phyloP scores from a whole-genome alignment of 2,888 invertebrate genomes.

The Anoplius nigerrimus region DNA sequence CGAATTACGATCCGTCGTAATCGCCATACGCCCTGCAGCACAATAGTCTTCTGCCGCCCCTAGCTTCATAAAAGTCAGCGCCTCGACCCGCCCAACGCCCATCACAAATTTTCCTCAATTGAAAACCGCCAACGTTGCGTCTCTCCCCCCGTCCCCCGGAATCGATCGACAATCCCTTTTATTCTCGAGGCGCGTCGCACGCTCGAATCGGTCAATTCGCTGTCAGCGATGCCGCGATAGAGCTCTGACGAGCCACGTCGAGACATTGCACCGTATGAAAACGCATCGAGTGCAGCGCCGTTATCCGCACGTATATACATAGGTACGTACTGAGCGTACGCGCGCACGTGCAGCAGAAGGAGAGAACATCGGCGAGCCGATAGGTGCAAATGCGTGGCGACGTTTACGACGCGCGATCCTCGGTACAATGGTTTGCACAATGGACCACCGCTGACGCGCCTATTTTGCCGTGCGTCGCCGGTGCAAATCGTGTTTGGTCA shows the following conservation, averaged over 20 bases:
- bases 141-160: no score
- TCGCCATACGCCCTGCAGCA: no score
- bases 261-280: slow-evolving; percentile 2
- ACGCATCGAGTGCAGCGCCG: slow-evolving; percentile 3
- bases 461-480: slow-evolving; percentile 39
- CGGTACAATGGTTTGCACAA: slow-evolving; percentile 52
- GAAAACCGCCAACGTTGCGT: no score
- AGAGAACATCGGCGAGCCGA: neutral
- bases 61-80: no score
- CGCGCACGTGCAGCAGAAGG: neutral
- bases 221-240: no score
- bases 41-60: no score
- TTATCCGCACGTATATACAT: neutral
- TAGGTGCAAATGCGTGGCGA: slow-evolving; percentile 22
- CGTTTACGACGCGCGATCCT: slow-evolving; percentile 28
- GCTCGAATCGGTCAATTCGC: no score
- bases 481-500: slow-evolving; percentile 71
- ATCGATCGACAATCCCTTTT: no score
- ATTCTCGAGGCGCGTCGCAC: no score
- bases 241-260: neutral
- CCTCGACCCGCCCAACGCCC: no score
- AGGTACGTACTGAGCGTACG: neutral
- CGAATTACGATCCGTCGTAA: no score
- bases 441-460: slow-evolving; percentile 45
- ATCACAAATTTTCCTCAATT: no score